These are phyloP conservation scores for Neotoma lepida DNA, from an alignment of 2,113 vertebrate genomes.

Conservation along the genomic window DNA sequence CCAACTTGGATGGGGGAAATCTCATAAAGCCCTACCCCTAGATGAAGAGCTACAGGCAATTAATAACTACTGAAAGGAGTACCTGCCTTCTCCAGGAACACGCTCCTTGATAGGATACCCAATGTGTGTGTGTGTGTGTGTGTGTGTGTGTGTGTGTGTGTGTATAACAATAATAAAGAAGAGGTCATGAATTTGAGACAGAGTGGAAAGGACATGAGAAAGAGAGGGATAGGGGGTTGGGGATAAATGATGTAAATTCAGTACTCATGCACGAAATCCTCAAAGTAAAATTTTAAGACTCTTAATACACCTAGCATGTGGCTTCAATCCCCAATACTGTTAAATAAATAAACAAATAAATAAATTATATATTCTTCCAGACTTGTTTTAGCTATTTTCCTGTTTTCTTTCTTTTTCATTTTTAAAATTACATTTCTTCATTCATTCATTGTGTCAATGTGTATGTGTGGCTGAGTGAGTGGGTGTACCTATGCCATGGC, in stretches of 20 bases:
- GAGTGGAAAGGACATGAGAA: neutral
- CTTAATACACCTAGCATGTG: neutral
- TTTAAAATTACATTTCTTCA: neutral
- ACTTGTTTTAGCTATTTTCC: neutral
- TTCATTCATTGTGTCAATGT: neutral
- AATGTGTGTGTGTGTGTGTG: neutral
- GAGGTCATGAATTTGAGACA: neutral
- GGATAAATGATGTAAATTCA: neutral
- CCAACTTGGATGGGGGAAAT: neutral
- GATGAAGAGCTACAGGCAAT: neutral
- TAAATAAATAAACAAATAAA: neutral
- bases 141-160: neutral
- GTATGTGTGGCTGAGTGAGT: neutral
- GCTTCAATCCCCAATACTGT: neutral
- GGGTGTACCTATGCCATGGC: neutral
- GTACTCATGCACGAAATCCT: neutral
- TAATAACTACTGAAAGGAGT: neutral
- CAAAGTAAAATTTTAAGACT: neutral
- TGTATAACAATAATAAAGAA: neutral
- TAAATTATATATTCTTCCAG: neutral
- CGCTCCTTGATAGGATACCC: neutral
- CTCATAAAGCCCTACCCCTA: neutral
- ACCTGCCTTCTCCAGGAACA: neutral
- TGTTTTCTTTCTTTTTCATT: neutral
- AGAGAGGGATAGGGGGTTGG: neutral